Base-by-base conservation (phyloP, 2,113 vertebrate genomes). In the Oreochromis tanganicae region DNA sequence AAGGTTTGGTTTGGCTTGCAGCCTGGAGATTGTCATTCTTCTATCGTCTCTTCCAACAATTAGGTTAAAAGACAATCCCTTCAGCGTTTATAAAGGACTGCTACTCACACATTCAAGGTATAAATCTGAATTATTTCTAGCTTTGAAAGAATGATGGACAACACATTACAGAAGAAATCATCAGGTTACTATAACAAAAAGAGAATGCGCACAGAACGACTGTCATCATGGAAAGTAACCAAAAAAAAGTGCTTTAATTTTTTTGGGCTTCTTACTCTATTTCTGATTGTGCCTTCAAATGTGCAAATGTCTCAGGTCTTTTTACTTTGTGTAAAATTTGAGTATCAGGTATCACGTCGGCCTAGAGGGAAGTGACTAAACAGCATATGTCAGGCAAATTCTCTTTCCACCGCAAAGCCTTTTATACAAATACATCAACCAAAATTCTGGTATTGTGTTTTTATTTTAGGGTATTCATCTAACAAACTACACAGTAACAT, bases 1-100 rank as follows among this genome's bases (percentile, higher is more conserved):
- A 91, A 92, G 88, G 80, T 90, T 93, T 19, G 41, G 89, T 93
- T 95, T 96, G 96, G 96, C 94, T 85, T 38, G 17, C 61, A 82
- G 94, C 95, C 93, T 83, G 89, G 82, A 90, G 73, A 91, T 91
- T 91, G 92, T 95, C 91, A 92, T 94, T 89, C 85, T 81, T 91
- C 68, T 88, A 84, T 91, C 85, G 80, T 85, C 88, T 56, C 85
- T 57, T 78, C 27, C 71, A 91, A 80, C 79, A 90, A 80, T 79
- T 81, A 83, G 79, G 83, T 83, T 71, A 56, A 56, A 27, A 87
- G 50, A 50, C 9, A 68, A 14, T 17, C 24, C 16, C 32, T 63
- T 85, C 50, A 81, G 38, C 12, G 17, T 55, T 63, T 27, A 46
- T 5, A 21, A 80, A n/a, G 29, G 89, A 17, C 29, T 38, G 24